Evolutionary conservation across 1,140 invertebrate genomes (phyloP).

Genomic region (Ericerus pela): DNA sequence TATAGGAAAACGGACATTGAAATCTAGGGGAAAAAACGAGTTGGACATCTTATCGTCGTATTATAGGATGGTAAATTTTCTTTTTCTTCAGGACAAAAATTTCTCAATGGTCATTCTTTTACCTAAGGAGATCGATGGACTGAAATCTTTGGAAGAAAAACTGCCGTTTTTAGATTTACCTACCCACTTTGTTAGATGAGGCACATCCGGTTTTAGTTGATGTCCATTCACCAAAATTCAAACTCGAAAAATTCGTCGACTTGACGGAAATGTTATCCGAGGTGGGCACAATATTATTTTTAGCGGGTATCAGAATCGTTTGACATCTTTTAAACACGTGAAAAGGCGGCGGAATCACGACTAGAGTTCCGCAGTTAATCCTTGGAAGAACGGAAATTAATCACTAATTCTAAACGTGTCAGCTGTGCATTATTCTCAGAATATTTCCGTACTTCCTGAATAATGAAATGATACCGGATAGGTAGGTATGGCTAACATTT

Average conservation of each 20-base stretch:
- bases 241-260: constrained; percentile 44
- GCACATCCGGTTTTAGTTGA: constrained; percentile 31
- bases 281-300: constrained; percentile 36
- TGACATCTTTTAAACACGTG: no score
- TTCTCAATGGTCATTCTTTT: constrained; percentile 35
- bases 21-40: no score
- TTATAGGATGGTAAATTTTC: constrained; percentile 33
- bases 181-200: constrained; percentile 24
- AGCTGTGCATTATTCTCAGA: no score
- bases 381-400: no score
- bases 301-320: no score
- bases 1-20: no score
- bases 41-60: constrained; percentile 19
- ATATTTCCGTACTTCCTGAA: no score
- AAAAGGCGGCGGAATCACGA: no score
- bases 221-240: constrained; percentile 52
- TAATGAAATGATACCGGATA: no score
- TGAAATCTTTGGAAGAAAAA: constrained; percentile 32
- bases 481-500: no score
- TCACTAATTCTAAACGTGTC: no score
- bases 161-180: constrained; percentile 28
- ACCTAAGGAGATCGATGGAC: constrained; percentile 41
- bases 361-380: no score
- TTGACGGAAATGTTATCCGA: constrained; percentile 38
- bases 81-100: constrained; percentile 19